Percentiles rank a stretch among this genome's conserved stretches.
These are phyloP conservation scores for Macrosteles quadrilineatus DNA, from an alignment of 1,140 invertebrate species.

Conservation along the genomic window DNA sequence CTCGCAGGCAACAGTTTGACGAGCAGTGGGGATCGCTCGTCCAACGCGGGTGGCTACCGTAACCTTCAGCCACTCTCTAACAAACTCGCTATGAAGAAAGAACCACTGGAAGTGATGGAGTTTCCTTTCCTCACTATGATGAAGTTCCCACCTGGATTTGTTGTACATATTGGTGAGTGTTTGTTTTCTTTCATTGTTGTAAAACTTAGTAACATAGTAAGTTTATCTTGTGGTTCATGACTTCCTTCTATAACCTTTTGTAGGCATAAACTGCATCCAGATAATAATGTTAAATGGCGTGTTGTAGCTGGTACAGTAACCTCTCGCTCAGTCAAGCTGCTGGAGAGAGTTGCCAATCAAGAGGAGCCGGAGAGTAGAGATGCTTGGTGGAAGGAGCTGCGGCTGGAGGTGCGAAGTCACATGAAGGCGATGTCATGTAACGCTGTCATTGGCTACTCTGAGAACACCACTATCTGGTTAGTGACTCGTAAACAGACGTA, in stretches of 20 bases:
- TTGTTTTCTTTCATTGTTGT: no score
- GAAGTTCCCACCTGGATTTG: conserved; percentile 84
- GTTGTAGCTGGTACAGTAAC: conserved; percentile 81
- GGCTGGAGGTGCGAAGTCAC: conserved; percentile 92
- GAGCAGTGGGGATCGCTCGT: conserved; percentile 57
- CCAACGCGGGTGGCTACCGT: conserved; percentile 43
- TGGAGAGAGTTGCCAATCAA: conserved; percentile 76
- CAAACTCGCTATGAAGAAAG: conserved; percentile 63
- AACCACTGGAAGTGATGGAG: conserved; percentile 80
- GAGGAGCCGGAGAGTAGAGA: conserved; percentile 91
- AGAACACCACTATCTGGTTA: conserved; percentile 88
- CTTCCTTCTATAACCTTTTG: no score
- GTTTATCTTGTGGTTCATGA: no score
- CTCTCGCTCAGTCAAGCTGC: conserved; percentile 82
- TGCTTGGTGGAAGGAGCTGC: conserved; percentile 93
- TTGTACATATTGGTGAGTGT: conserved; percentile 78
- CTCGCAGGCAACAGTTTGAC: conserved; percentile 68
- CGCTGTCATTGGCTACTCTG: conserved; percentile 90
- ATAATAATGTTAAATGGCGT: no score
- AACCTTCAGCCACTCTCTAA: conserved; percentile 41
- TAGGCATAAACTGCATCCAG: no score
- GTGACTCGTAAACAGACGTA: conserved; percentile 32
- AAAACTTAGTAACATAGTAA: no score
- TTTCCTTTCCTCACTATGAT: conserved; percentile 96
- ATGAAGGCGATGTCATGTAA: conserved; percentile 87